Base-by-base conservation (phyloP, 2,113 vertebrate species). In the Saccopteryx bilineata region DNA sequence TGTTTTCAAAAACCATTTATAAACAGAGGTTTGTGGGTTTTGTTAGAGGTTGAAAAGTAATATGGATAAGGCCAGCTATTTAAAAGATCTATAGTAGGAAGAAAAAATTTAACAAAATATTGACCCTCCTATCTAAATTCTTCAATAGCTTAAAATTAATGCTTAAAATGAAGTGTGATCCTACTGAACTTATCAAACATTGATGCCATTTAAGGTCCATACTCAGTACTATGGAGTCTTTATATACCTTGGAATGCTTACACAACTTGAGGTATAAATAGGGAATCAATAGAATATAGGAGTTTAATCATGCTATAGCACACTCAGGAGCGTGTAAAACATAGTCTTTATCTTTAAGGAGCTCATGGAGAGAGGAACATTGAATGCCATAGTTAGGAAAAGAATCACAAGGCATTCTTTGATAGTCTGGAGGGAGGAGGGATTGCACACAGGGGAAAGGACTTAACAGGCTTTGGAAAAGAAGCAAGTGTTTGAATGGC, bases 81-180 rank as follows among this genome's bases (percentile, higher is more conserved):
- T 75, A 23, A 14, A 26, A 63, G 75, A 63, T 68, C 84, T 50
- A 7, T 23, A 65, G 23, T n/a, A 79, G 7, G 89, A 72, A 88
- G 6, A n/a, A 72, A 87, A 58, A 63, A 6, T 21, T 94, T 71
- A 21, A 13, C 33, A 87, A 63, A 1, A 5, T 54, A 65, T 87
- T 72, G 2, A 33, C 7, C n/a, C 6, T 66, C 5, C 18, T 2
- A 19, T 13, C 7, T 0, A 66, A 1, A 2, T 39, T 81, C 56
- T 94, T 85, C 24, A 18, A 91, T 87, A 82, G n/a, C 50, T 65
- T 79, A 9, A 80, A 93, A 68, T 18, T 63, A 87, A n/a, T 90
- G 14, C 9, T 68, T 23, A 92, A 93, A 87, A 72, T 76, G 26
- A 58, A 50, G 2, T 80, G 7, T 46, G 28, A 0, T 39, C 46